Evolutionary conservation across 2,113 vertebrate genomes (phyloP), one percentile per base, ranked within the genome.

Genomic region (Synodontis membranacea): DNA sequence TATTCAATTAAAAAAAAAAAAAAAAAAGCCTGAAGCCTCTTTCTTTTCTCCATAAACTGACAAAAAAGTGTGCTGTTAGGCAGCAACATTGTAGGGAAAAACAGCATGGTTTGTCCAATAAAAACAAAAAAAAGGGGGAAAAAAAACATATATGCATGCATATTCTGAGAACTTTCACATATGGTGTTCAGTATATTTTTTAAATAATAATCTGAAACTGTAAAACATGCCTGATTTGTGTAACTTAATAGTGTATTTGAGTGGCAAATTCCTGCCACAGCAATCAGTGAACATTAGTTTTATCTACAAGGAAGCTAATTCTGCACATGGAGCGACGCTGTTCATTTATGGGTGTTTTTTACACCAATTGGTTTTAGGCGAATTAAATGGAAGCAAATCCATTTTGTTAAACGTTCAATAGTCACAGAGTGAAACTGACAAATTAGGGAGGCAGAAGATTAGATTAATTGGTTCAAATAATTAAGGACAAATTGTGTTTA

Each of bases 1-100:
- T 39, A 46, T 90, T 90, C 72, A 79, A 84, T 84, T 84, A 44
- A 79, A 82, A 84, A 80, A 81, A 88, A 74, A 64, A 82, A 44
- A 79, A 82, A 84, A 80, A 81, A 88, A 74, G 74, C 83, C 80
- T 54, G 58, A 37, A 54, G 86, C 70, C 28, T 44, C 60, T 76
- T 50, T 23, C 64, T 48, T 78, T 76, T 44, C 72, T 78, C 34
- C 62, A 72, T 75, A 84, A 80, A 78, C 74, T n/a, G 76, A 74
- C 64, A 54, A 54, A 54, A 84, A 42, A 39, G 39, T 34, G n/a
- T n/a, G 52, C 81, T 75, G 8, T 44, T 12, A 3, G 37, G 44
- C 19, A 25, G 21, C 21, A 37, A 68, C 9, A 68, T 21, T 37
- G 31, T 34, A 37, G 6, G 34, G 15, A 37, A 56, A 68, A 74